Conservation (phyloP, 2,113 vertebrate genomes). For the Sciurus niger region DNA sequence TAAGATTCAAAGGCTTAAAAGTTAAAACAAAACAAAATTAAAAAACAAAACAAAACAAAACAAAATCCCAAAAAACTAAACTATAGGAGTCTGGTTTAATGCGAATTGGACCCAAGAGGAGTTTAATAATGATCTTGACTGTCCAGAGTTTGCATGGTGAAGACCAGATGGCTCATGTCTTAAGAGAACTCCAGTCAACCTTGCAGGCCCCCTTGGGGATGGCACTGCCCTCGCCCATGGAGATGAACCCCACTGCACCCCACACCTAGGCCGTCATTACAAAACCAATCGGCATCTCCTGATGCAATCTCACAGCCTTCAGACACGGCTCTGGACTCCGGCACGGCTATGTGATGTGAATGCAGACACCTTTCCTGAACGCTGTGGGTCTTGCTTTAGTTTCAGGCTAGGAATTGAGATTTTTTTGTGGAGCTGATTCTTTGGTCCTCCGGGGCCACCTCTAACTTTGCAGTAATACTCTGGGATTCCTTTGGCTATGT, state of each 20-base stretch:
- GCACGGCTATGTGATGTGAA: not conserved
- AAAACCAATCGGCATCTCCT: constrained; percentile 25
- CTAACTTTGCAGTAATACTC: constrained; percentile 22
- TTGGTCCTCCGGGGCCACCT: not conserved
- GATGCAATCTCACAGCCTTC: constrained; percentile 47
- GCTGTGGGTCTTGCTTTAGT: not conserved
- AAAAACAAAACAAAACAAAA: not conserved
- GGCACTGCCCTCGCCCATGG: not conserved
- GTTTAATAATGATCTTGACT: not conserved
- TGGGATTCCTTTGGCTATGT: constrained; percentile 60
- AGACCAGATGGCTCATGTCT: not conserved
- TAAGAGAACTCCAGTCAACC: constrained; percentile 50
- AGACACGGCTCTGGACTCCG: not conserved
- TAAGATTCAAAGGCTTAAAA: not conserved
- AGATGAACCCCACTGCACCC: constrained; percentile 53
- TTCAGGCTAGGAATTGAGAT: not conserved
- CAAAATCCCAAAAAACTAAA: no score
- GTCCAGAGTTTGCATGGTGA: not conserved
- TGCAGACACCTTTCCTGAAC: not conserved
- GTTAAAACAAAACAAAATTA: not conserved
- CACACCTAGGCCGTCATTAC: not conserved
- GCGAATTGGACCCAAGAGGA: not conserved
- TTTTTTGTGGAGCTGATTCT: not conserved
- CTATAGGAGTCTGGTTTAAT: not conserved
- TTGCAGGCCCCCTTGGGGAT: constrained; percentile 41